Percentiles rank a stretch among this genome's conserved stretches.
These are phyloP conservation scores for Peromyscus nudipes DNA, from an alignment of 2,797 vertebrate species.

Conservation along the genomic window DNA sequence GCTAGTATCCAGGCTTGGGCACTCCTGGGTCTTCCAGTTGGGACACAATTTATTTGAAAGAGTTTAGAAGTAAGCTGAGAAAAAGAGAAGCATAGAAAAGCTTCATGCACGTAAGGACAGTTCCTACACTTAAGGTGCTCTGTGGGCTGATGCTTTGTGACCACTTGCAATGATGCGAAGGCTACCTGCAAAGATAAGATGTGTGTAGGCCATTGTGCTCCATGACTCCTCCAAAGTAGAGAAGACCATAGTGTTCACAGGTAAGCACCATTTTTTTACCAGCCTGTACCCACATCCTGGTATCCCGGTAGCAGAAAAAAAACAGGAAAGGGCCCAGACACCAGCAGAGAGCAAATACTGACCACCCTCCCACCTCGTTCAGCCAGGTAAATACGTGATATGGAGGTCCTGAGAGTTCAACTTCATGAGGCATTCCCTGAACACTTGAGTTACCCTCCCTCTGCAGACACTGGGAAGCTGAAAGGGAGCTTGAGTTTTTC, in stretches of 20 bases:
- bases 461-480: background rate
- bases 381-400: background rate
- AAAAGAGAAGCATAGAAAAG: background rate
- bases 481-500: background rate
- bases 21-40: background rate
- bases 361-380: background rate
- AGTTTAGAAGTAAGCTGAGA: too few species aligned
- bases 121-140: background rate
- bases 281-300: background rate
- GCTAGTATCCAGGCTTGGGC: background rate
- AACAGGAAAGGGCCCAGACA: background rate
- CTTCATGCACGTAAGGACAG: too few species aligned
- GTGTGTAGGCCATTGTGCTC: background rate
- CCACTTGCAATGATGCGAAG: background rate
- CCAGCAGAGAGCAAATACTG: background rate
- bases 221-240: background rate
- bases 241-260: background rate
- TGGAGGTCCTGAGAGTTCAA: background rate
- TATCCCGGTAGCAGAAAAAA: background rate
- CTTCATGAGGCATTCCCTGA: background rate
- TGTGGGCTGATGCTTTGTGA: background rate
- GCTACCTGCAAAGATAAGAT: background rate
- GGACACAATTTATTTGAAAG: background rate
- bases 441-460: background rate
- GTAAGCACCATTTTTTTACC: background rate